Evolutionary conservation across 1,140 invertebrate genomes (phyloP).

Genomic region (Coelopa frigida): DNA sequence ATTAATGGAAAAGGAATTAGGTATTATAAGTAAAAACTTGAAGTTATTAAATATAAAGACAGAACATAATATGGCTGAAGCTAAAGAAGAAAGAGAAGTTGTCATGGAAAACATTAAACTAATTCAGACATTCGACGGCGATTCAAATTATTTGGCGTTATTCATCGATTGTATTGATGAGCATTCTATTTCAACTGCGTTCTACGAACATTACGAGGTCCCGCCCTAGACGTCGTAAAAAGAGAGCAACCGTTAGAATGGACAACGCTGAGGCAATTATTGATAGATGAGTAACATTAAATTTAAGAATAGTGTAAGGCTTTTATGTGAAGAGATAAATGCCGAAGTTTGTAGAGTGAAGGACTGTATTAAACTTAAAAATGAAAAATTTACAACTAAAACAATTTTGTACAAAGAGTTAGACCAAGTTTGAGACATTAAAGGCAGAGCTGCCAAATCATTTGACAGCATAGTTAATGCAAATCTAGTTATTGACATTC

Average conservation of each 20-base stretch:
- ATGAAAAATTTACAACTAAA: neutral
- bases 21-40: no score
- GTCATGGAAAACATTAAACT: no score
- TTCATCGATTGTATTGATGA: neutral
- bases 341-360: conserved; percentile 5
- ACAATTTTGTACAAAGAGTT: conserved; percentile 3
- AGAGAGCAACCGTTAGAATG: conserved; percentile 2
- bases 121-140: conserved; percentile 4
- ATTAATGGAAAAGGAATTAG: no score
- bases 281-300: conserved; percentile 7
- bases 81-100: no score
- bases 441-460: conserved; percentile 9
- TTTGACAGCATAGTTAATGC: conserved; percentile 8
- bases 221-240: neutral
- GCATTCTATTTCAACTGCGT: neutral
- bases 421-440: neutral
- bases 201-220: conserved; percentile 1
- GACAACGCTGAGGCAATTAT: neutral
- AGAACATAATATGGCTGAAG: no score
- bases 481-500: conserved; percentile 6
- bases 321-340: conserved; percentile 3
- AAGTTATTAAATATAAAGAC: no score
- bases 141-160: neutral
- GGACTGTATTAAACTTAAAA: conserved; percentile 7
- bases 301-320: conserved; percentile 8